These are phyloP conservation scores for Lysandra bellargus DNA, from an alignment of 2,888 invertebrate species.

Conservation along the genomic window DNA sequence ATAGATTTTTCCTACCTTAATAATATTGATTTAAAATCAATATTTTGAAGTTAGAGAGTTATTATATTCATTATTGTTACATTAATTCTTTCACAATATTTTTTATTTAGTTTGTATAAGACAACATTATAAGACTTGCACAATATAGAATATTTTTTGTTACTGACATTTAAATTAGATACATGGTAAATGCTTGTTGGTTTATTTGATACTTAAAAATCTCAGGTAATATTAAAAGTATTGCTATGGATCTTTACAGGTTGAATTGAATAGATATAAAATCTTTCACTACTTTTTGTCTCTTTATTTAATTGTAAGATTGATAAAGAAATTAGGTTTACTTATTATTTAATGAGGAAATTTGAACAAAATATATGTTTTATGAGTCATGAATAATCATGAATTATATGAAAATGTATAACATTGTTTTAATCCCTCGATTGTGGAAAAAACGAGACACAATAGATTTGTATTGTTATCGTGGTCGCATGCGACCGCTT, in stretches of 20 bases:
- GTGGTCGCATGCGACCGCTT: too few species aligned
- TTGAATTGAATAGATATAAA: not conserved
- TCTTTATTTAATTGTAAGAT: not conserved
- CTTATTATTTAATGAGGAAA: too few species aligned
- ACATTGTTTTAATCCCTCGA: too few species aligned
- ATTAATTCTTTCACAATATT: not conserved
- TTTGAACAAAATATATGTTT: too few species aligned
- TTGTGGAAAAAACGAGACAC: too few species aligned
- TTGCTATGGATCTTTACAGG: not conserved
- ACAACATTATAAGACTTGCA: not conserved
- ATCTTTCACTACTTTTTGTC: not conserved
- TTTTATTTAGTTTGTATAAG: not conserved
- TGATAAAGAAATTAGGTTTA: too few species aligned
- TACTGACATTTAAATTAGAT: conserved; percentile 3
- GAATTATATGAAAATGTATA: too few species aligned
- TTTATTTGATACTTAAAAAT: not conserved
- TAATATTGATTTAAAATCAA: not conserved
- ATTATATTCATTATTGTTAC: not conserved
- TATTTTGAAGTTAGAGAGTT: not conserved
- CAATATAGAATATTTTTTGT: conserved; percentile 1
- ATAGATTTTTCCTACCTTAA: not conserved
- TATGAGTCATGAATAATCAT: too few species aligned
- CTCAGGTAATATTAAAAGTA: not conserved
- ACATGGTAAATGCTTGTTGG: not conserved
- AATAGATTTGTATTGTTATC: too few species aligned